phyloP scores from a whole-genome alignment of 2,113 vertebrate species.

The Brachyhypopomus occidentalis region DNA sequence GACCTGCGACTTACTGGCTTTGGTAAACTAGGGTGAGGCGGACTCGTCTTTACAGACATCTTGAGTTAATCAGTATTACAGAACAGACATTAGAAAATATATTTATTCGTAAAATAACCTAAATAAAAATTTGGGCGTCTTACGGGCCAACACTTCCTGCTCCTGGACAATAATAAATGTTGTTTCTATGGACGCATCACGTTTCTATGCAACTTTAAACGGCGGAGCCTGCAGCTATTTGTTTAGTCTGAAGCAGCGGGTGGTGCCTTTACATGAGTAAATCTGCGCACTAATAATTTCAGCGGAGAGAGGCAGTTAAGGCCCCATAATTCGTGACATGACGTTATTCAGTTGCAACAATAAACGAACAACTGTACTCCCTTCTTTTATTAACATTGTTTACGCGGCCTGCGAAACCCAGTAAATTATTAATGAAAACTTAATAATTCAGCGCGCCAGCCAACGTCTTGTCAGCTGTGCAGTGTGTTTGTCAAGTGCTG shows the following conservation, averaged over 20 bases:
- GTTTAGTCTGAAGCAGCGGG: too few relatives aligned
- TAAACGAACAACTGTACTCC: neutral
- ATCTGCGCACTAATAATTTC: too few relatives aligned
- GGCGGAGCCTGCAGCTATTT: too few relatives aligned
- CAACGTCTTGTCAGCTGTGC: neutral
- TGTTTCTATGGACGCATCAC: constrained; percentile 38
- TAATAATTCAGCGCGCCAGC: neutral
- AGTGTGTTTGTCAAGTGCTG: too few relatives aligned
- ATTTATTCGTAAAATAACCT: neutral
- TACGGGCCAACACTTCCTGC: neutral
- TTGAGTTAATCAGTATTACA: neutral
- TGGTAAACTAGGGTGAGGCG: neutral
- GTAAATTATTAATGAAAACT: constrained; percentile 10
- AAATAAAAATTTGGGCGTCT: neutral
- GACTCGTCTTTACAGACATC: constrained; percentile 33
- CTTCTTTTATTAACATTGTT: neutral
- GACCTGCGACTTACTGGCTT: constrained; percentile 19
- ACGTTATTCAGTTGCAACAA: too few relatives aligned
- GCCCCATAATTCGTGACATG: too few relatives aligned
- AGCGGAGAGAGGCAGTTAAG: too few relatives aligned
- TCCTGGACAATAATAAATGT: constrained; percentile 13
- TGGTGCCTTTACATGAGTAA: too few relatives aligned
- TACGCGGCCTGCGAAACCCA: neutral
- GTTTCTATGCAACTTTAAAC: constrained; percentile 14
- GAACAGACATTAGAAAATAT: neutral